Conservation (phyloP, 2,113 vertebrate genomes). For the Morone chrysops region DNA sequence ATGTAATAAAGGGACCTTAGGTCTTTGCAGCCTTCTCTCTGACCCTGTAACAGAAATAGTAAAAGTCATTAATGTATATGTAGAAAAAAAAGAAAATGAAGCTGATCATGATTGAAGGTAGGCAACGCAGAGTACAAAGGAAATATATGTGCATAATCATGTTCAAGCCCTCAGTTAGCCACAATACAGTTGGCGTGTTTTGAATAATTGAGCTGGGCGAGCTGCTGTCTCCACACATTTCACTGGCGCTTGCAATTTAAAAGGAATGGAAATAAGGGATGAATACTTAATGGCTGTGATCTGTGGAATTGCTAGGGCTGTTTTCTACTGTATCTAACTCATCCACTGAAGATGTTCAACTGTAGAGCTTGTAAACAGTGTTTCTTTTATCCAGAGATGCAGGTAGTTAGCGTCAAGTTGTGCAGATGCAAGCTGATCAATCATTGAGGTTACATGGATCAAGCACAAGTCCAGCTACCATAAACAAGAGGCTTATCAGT, state of each 20-base stretch:
- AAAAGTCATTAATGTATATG: slow-evolving; percentile 7
- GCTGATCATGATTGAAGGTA: slow-evolving; percentile 51
- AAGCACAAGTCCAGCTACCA: not conserved
- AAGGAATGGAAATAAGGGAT: slow-evolving; percentile 72
- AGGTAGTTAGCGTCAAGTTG: slow-evolving; percentile 6
- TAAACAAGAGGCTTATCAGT: not conserved
- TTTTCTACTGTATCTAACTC: slow-evolving; percentile 52
- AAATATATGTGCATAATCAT: slow-evolving; percentile 77
- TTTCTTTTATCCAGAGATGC: slow-evolving; percentile 31
- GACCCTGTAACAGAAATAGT: slow-evolving; percentile 14
- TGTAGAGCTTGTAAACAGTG: slow-evolving; percentile 35
- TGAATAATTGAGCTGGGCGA: slow-evolving; percentile 74
- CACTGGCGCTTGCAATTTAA: slow-evolving; percentile 60
- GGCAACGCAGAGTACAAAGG: slow-evolving; percentile 54
- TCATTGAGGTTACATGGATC: slow-evolving; percentile 1
- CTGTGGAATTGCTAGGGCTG: slow-evolving; percentile 51
- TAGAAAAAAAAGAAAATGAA: not conserved
- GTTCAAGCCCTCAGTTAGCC: slow-evolving; percentile 58
- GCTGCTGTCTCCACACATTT: slow-evolving; percentile 69
- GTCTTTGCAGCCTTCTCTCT: not conserved
- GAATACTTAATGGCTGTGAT: slow-evolving; percentile 75
- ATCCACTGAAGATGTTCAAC: slow-evolving; percentile 36
- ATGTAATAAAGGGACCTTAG: slow-evolving; percentile 14
- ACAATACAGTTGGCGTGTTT: slow-evolving; percentile 64
- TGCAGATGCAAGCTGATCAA: not conserved